Evolutionary conservation across 2,888 invertebrate genomes (phyloP), one percentile per base, ranked within the genome.

Genomic region (Xestoiulus laeticollis): DNA sequence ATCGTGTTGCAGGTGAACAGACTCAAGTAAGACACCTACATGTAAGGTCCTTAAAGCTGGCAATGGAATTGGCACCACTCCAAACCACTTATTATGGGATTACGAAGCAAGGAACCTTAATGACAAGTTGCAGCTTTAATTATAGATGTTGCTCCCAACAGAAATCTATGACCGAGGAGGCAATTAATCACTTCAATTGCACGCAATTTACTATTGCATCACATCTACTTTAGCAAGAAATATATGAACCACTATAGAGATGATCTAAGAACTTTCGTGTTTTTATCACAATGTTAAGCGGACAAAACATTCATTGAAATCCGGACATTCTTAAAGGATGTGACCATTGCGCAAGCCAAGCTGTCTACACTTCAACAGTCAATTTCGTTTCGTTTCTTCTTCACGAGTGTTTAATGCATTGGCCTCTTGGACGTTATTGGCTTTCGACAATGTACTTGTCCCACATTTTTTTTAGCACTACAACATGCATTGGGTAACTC

Each of bases 31-130:
- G 78, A 78, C 26, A 78, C 26, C 78, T 78, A 26, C 5, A 68
- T 30, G 16, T 30, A 38, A 30, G 78, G 78, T 26, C 78, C 30
- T 14, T 16, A 30, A n/a, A 78, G 30, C 30, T 26, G 68, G 30
- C 78, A 4, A 30, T 78, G 78, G 30, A 32, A 6, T 30, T 78
- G 78, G 78, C 78, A 26, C 26, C 26, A 78, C 78, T 78, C 30
- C 78, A 78, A 78, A 78, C 78, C 78, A 78, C 78, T 78, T 78
- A 78, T 78, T 78, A 78, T 16, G 30, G 78, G 78, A 78, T 78
- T 78, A 78, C 30, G 78, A 14, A 30, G 78, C 78, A 30, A 30
- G 78, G 78, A 30, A 78, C 78, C 30, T 78, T 78, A 78, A 78
- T 30, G 78, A 78, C 78, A 78, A 78, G 16, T 78, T 30, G 78